Percentiles rank a stretch among this genome's conserved stretches.
These are phyloP conservation scores for Schrankia costaestrigalis DNA, from an alignment of 2,888 invertebrate species.

Conservation along the genomic window DNA sequence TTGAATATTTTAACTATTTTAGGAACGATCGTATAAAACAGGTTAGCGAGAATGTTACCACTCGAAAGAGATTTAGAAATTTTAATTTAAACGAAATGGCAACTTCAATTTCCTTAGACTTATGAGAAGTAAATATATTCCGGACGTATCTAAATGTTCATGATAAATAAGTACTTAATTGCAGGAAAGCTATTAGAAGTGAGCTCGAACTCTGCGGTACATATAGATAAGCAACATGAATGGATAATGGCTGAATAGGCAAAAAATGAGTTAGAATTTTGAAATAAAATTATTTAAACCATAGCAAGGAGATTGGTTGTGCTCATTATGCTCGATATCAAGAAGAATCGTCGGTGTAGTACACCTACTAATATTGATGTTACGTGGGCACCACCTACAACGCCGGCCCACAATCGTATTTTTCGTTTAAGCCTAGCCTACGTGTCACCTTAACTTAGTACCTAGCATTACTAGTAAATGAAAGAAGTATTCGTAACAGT, in stretches of 20 bases:
- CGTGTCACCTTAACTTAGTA: conserved; percentile 61
- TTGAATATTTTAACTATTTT: conserved; percentile 26
- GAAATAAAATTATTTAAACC: conserved; percentile 1
- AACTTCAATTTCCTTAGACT: conserved; percentile 22
- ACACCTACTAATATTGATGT: conserved; percentile 64
- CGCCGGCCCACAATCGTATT: conserved; percentile 64
- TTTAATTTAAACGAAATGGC: conserved; percentile 11
- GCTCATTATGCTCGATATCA: conserved; percentile 48
- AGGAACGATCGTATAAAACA: conserved; percentile 7
- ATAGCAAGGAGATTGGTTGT: too few relatives aligned
- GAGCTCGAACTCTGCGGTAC: conserved; percentile 25
- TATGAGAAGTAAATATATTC: conserved; percentile 27
- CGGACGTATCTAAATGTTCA: conserved; percentile 33
- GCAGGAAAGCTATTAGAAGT: conserved; percentile 35
- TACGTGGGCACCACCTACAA: conserved; percentile 76
- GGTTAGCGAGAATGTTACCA: conserved; percentile 4
- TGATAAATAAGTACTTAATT: conserved; percentile 36
- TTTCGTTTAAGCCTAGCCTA: conserved; percentile 62
- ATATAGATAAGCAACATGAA: conserved; percentile 30
- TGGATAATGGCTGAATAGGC: conserved; percentile 14
- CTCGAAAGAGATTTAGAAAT: not conserved
- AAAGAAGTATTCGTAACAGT: conserved; percentile 52
- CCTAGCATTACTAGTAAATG: conserved; percentile 45
- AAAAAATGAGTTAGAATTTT: conserved; percentile 3
- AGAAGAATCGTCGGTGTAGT: conserved; percentile 58